Base-by-base conservation (phyloP, 2,797 vertebrate genomes). In the Pampus argenteus region DNA sequence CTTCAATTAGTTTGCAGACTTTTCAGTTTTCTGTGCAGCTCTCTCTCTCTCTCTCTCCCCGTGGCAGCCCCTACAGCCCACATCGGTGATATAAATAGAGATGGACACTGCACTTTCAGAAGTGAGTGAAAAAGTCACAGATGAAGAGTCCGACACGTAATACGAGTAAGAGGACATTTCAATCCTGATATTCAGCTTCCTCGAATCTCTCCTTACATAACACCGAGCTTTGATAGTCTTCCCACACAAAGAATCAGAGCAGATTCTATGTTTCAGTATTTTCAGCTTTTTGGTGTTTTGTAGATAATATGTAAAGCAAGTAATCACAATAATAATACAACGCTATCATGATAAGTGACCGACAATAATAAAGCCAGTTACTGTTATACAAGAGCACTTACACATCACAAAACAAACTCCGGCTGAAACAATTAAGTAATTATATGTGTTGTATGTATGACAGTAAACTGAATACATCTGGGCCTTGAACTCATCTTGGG, bases 141-240 rank as follows among this genome's bases (percentile, higher is more conserved):
- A 76, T 61, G 54, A 78, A 81, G 68, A 83, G 49, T 79, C 28
- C 62, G 66, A 72, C 69, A 15, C 20, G 57, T 49, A 71, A 71
- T n/a, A 47, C 28, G 31, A 66, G 72, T 71, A 44, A 71, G 55
- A 79, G 66, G 20, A 65, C 64, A 50, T 74, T 77, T 70, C 74
- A 65, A 62, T 69, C 54, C 66, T 66, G 74, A 80, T 64, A 65
- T 63, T 79, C 66, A 51, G 73, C 81, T 85, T 86, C 70, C 76
- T 81, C 81, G 83, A 90, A 84, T 83, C 78, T 86, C 82, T 85
- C 58, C 62, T 91, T 92, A 86, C 76, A 79, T 88, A 93, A 90
- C 60, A 64, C 20, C 9, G 31, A 49, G 67, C 81, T 87, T 72
- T 71, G 75, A 82, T 78, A 52, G 14, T 79, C 86, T 67, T 82